Conservation (phyloP, 1,140 invertebrate species). For the Formica selysi region DNA sequence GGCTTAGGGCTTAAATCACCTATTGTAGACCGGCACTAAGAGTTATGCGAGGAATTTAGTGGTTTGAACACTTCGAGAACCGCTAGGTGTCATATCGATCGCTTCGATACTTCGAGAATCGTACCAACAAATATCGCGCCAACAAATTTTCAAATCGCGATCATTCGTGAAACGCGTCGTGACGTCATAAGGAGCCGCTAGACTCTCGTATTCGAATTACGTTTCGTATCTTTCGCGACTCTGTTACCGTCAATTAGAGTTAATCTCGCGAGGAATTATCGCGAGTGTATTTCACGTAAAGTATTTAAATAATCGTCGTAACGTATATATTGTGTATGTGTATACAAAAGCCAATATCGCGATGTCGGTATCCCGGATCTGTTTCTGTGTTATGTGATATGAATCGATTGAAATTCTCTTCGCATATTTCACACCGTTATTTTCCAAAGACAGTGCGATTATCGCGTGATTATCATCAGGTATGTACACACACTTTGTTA, state of each 20-base stretch:
- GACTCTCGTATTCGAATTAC: too few relatives aligned
- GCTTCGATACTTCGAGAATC: conserved; percentile 6
- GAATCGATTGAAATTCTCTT: not conserved
- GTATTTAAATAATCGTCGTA: not conserved
- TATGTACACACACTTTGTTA: not conserved
- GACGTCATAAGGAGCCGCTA: too few relatives aligned
- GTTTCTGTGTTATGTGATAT: too few relatives aligned
- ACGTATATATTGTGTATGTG: not conserved
- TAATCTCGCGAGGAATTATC: not conserved
- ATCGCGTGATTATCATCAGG: not conserved
- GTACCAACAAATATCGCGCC: not conserved
- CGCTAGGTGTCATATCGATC: not conserved
- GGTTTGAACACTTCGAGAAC: too few relatives aligned
- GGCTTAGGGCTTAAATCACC: too few relatives aligned
- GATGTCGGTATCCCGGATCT: not conserved
- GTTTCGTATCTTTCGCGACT: not conserved
- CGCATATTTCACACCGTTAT: not conserved
- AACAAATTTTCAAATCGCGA: not conserved
- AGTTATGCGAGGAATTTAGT: too few relatives aligned
- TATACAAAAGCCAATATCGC: not conserved
- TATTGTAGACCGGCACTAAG: too few relatives aligned
- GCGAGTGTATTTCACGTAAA: not conserved
- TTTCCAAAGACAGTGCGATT: not conserved
- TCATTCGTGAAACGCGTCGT: not conserved
- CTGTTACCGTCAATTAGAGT: not conserved